These are phyloP conservation scores for Arrhamphus sclerolepis DNA, from an alignment of 2,797 vertebrate species.

Conservation along the genomic window DNA sequence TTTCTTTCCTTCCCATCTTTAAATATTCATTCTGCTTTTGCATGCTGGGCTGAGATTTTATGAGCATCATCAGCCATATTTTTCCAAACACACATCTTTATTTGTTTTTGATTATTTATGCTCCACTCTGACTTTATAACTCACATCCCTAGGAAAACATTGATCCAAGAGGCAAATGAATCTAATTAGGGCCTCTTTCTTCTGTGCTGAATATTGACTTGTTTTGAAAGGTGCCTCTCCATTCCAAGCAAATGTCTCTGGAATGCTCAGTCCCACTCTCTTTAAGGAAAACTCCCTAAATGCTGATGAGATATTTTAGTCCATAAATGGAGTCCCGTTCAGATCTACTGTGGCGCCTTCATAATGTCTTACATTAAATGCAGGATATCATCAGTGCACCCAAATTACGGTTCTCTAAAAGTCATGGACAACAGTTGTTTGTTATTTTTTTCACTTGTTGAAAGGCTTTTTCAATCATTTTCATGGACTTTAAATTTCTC, in stretches of 20 bases:
- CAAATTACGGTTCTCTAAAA: conserved; percentile 61
- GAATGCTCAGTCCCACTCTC: conserved; percentile 75
- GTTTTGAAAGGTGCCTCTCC: conserved; percentile 84
- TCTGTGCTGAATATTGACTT: conserved; percentile 83
- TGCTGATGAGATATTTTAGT: conserved; percentile 78
- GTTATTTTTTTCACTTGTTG: conserved; percentile 44
- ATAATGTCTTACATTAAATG: conserved; percentile 74
- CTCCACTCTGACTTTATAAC: conserved; percentile 82
- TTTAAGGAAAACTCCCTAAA: conserved; percentile 78
- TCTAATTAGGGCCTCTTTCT: conserved; percentile 85
- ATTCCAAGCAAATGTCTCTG: conserved; percentile 79
- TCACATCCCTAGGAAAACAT: conserved; percentile 84
- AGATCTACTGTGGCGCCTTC: conserved; percentile 68
- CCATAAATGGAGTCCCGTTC: conserved; percentile 67
- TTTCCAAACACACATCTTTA: conserved; percentile 84
- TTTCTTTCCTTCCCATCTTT: conserved; percentile 82
- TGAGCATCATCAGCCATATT: conserved; percentile 82
- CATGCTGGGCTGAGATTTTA: conserved; percentile 75
- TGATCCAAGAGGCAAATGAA: conserved; percentile 85
- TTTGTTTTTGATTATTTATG: conserved; percentile 87
- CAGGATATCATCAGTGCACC: conserved; percentile 69
- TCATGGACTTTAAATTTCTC: conserved; percentile 16
- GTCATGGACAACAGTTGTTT: conserved; percentile 43
- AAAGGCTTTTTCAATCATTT: conserved; percentile 11
- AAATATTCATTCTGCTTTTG: conserved; percentile 86